Percentiles rank a stretch among this genome's conserved stretches.
Conservation (phyloP, 2,888 invertebrate species). For the Galerucella calmariensis region DNA sequence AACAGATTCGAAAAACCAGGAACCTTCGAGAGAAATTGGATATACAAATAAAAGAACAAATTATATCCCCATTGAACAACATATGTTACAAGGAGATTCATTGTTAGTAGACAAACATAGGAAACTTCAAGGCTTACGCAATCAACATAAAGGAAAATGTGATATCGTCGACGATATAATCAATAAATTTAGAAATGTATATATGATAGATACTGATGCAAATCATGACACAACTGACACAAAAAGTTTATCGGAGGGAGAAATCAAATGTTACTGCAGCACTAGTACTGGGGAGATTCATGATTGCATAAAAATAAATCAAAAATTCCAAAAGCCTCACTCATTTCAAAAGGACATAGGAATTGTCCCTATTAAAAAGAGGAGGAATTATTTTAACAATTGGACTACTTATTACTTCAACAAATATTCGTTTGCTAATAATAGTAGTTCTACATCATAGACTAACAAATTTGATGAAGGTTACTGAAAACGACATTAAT, state of each 20-base stretch:
- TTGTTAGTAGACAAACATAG: background rate
- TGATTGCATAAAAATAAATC: constrained; percentile 39
- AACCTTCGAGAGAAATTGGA: background rate
- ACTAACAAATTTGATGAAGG: background rate
- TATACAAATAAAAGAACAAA: background rate
- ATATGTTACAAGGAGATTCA: constrained; percentile 14
- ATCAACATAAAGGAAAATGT: constrained; percentile 47
- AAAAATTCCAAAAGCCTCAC: background rate
- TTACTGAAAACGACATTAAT: background rate
- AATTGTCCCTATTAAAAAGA: constrained; percentile 31
- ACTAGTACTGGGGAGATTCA: constrained; percentile 58
- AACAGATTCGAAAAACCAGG: background rate
- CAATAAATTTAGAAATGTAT: constrained; percentile 14
- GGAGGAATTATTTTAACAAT: constrained; percentile 55
- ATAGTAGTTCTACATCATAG: constrained; percentile 41
- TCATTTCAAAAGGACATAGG: constrained; percentile 14
- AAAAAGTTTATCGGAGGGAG: constrained; percentile 52
- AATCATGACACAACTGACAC: constrained; percentile 16
- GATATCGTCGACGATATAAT: constrained; percentile 41
- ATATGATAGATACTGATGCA: constrained; percentile 33
- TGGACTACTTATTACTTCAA: constrained; percentile 57
- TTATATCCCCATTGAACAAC: background rate
- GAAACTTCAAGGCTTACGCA: constrained; percentile 2
- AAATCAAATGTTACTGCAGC: constrained; percentile 51
- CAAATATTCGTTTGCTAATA: constrained; percentile 29